These are phyloP conservation scores for Urocyon cinereoargenteus DNA, from an alignment of 2,797 vertebrate genomes.

Conservation along the genomic window DNA sequence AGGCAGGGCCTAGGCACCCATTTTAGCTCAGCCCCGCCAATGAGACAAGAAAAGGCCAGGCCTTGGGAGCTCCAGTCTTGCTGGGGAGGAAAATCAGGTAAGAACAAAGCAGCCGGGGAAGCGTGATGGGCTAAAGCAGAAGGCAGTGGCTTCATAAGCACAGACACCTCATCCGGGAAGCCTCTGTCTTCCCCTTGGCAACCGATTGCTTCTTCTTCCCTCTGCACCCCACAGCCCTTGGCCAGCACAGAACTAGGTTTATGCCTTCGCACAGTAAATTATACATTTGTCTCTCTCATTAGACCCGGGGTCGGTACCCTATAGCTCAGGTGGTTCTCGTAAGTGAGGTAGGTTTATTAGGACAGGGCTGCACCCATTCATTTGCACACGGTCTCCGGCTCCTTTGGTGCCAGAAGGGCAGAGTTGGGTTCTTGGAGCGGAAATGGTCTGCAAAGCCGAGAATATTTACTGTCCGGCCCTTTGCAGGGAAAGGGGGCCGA, in stretches of 20 bases:
- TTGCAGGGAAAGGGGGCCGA: background rate
- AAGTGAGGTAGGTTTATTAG: background rate
- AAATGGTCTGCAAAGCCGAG: background rate
- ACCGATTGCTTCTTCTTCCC: background rate
- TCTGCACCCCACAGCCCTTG: background rate
- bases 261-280: background rate
- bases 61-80: background rate
- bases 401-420: background rate
- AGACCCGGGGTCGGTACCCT: background rate
- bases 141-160: background rate
- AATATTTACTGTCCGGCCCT: background rate
- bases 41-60: background rate
- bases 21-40: background rate
- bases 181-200: background rate
- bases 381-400: accelerated
- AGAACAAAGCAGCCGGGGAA: background rate
- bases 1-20: background rate
- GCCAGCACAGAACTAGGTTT: background rate
- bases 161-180: background rate
- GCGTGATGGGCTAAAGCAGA: background rate
- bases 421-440: background rate
- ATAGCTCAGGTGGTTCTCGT: background rate
- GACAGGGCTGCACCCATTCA: background rate
- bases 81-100: background rate
- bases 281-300: background rate